phyloP scores from a whole-genome alignment of 2,888 invertebrate genomes.

The Beris chalybata region DNA sequence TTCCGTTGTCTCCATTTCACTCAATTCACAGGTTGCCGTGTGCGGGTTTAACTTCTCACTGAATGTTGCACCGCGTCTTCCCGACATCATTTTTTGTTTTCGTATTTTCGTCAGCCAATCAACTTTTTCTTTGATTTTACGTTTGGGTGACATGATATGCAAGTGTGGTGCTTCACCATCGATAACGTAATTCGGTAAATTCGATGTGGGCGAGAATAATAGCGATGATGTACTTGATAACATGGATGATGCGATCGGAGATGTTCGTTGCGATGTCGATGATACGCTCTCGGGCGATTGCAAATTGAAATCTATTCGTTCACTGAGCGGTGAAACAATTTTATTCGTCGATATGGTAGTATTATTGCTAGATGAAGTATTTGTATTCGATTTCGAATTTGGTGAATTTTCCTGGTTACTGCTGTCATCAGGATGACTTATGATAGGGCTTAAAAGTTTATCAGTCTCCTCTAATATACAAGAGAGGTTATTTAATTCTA shows the following conservation, averaged over 20 bases:
- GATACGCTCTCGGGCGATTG: constrained; percentile 16
- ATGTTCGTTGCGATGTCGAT: constrained; percentile 42
- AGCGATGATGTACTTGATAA: constrained; percentile 41
- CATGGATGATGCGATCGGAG: constrained; percentile 40
- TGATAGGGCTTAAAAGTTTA: constrained; percentile 34
- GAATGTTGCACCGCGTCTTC: constrained; percentile 42
- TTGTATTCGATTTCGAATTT: neutral
- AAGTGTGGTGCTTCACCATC: constrained; percentile 79
- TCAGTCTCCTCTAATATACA: constrained; percentile 37
- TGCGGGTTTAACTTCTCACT: constrained; percentile 45
- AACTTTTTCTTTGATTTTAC: constrained; percentile 63
- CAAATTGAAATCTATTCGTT: constrained; percentile 42
- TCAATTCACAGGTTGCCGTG: neutral
- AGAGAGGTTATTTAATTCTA: constrained; percentile 26
- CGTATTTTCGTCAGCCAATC: constrained; percentile 74
- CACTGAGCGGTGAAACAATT: constrained; percentile 44
- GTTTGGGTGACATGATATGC: constrained; percentile 67
- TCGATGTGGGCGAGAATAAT: constrained; percentile 65
- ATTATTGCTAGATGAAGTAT: neutral
- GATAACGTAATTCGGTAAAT: constrained; percentile 75
- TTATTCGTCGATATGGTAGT: constrained; percentile 24
- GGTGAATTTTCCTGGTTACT: constrained; percentile 46
- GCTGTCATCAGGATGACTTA: constrained; percentile 41
- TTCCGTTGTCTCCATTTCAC: constrained; percentile 14
- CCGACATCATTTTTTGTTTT: constrained; percentile 58